phyloP scores from a whole-genome alignment of 2,113 vertebrate genomes.

The Lathamus discolor region DNA sequence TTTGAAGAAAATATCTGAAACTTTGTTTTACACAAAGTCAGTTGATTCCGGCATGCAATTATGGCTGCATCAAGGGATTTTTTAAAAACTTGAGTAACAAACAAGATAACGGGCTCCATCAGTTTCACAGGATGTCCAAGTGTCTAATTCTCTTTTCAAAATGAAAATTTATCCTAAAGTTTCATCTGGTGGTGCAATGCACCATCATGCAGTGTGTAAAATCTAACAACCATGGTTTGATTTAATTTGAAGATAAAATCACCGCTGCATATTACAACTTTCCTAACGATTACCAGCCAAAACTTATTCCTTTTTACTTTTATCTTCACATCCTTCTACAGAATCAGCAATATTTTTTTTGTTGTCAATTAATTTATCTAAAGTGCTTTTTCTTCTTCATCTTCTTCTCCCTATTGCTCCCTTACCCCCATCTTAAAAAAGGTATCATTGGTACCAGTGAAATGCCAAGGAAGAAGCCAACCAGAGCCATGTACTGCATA shows the following conservation, averaged over 20 bases:
- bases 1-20: constrained; percentile 27
- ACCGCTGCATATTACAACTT: background rate
- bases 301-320: background rate
- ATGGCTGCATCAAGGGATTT: constrained; percentile 33
- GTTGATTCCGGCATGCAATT: constrained; percentile 24
- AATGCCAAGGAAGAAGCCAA: background rate
- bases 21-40: constrained; percentile 3
- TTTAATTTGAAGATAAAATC: constrained; percentile 30
- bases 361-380: background rate
- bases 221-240: background rate
- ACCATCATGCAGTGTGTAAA: background rate
- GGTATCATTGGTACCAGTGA: background rate
- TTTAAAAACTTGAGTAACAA: constrained; percentile 52
- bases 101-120: constrained; percentile 20
- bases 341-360: background rate
- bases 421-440: background rate
- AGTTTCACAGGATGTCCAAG: constrained; percentile 9
- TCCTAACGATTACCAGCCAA: background rate
- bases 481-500: background rate
- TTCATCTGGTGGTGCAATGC: background rate
- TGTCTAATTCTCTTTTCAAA: constrained; percentile 13
- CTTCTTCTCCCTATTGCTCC: background rate
- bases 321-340: background rate
- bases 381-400: background rate
- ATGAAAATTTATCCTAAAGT: background rate